Base-by-base conservation (phyloP, 2,888 invertebrate species). In the Cataglyphis rosenhaueri region DNA sequence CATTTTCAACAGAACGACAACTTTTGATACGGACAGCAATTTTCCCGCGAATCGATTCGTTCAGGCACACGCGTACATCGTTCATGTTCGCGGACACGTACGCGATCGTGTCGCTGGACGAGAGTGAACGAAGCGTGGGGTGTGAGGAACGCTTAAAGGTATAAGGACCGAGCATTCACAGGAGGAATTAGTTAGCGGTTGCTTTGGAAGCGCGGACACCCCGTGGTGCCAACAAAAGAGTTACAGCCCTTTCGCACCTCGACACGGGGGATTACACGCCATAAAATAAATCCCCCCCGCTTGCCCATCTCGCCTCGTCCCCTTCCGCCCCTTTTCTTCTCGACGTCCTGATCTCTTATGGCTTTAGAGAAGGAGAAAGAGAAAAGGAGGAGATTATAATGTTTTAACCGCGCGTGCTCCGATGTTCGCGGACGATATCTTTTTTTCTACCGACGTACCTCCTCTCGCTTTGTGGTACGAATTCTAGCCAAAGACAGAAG, bases 241-340 rank as follows among this genome's bases (percentile, higher is more conserved):
- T 93, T 93, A 93, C 92, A 92, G 91, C 91, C 90, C 92, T 91
- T 93, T 94, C 93, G 93, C 94, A 93, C 93, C 94, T 94, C 93
- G 92, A 92, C 92, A 92, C 91, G 91, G 92, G 90, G 91, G 92
- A 93, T 93, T 93, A 93, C 92, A 93, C 91, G 92, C 92, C 92
- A 93, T 93, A 93, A 93, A 93, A 92, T 92, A 93, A 93, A 92
- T 90, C n/a, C 91, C 90, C 90, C 89, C 89, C 88, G 85, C 87
- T n/a, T 44, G 88, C 81, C 85, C 74, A 25, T 32, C 29, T 62
- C 68, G 3, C 29, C 21, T 10, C 18, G n/a, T 29, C 44, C 61
- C 48, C 15, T 29, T n/a, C 41, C 38, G 21, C 57, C 32, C 55
- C 52, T 70, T 38, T 35, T 25, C 76, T 12, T 25, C 71, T 61